Base-by-base conservation (phyloP, 2,113 vertebrate species). In the Siphamia tubifer region DNA sequence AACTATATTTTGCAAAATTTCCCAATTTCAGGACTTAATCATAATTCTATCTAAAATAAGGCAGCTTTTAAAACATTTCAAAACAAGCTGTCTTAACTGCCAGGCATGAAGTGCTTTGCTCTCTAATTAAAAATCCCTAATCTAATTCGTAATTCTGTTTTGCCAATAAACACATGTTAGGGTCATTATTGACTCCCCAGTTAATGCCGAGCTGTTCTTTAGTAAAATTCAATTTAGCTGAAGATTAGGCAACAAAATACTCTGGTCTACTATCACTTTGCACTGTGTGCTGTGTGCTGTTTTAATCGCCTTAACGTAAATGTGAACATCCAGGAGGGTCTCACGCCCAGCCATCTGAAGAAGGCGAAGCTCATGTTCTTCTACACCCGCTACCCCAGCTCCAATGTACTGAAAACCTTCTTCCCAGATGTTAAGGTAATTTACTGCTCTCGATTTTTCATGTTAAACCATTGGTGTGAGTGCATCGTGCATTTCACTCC, bases 351-450 rank as follows among this genome's bases (percentile, higher is more conserved):
- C 55, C 97, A 99, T 85, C 85, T 99, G 91, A 99, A 96, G 93
- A 99, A 99, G 76, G 97, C 97, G 56, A 99, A 99, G 51, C 89
- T 99, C 38, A 98, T 99, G 96, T 99, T 99, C 87, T 98, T 98
- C 92, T 99, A 96, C 85, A 96, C 96, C 0, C 95, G 97, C 63
- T 98, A 99, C 63, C 97, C 97, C 49, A 97, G 96, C 89, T 98
- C 96, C 71, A 93, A 88, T 42, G 90, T 98, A 60, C 91, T 99
- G 82, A 98, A 97, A 80, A 93, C 91, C 31, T 97, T 94, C 78
- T 99, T 98, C 81, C 94, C 94, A 0, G 97, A 99, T 0, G 95
- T 99, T 62, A 97, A 99, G 96, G 97, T 99, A 92, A 67, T 65
- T 61, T 23, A n/a, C n/a, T n/a, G n/a, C n/a, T n/a, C n/a, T n/a